A percentile compares a stretch with the other conserved stretches of the same genome.
phyloP scores from a whole-genome alignment of 2,888 invertebrate species.

The Hetaerina titia region DNA sequence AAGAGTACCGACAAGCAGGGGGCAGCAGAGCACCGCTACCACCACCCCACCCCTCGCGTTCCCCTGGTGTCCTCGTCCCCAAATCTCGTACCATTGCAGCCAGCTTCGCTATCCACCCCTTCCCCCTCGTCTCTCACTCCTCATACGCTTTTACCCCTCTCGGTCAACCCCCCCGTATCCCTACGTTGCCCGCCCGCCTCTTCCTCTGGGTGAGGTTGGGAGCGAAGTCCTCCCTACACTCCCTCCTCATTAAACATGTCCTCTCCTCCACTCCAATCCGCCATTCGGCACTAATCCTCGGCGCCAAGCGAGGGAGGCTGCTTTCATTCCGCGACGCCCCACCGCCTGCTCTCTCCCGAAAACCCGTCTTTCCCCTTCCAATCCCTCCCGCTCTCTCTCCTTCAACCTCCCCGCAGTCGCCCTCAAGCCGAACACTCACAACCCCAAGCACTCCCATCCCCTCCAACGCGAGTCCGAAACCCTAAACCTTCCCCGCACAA shows the following conservation, averaged over 20 bases:
- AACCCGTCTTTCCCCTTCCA: background rate
- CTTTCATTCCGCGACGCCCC: background rate
- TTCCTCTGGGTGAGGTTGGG: background rate
- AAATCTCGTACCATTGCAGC: background rate
- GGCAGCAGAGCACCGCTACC: background rate
- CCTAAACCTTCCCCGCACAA: no score
- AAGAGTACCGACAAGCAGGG: background rate
- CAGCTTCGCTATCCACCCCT: background rate
- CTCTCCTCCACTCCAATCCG: conserved; percentile 17
- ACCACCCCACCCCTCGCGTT: background rate
- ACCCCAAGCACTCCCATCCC: no score
- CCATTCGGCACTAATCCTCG: conserved; percentile 13
- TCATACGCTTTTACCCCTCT: background rate
- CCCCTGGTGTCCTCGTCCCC: background rate
- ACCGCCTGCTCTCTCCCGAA: background rate
- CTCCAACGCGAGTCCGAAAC: no score
- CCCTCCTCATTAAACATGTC: conserved; percentile 29
- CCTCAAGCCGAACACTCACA: no score
- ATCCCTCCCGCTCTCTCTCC: no score
- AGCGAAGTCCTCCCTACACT: background rate
- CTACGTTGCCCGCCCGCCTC: background rate
- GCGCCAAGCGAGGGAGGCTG: background rate
- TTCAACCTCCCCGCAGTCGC: no score
- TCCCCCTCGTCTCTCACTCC: background rate
- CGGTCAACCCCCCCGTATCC: background rate